Evolutionary conservation across 1,140 invertebrate species (phyloP).

Genomic region (Olivierus martensii): DNA sequence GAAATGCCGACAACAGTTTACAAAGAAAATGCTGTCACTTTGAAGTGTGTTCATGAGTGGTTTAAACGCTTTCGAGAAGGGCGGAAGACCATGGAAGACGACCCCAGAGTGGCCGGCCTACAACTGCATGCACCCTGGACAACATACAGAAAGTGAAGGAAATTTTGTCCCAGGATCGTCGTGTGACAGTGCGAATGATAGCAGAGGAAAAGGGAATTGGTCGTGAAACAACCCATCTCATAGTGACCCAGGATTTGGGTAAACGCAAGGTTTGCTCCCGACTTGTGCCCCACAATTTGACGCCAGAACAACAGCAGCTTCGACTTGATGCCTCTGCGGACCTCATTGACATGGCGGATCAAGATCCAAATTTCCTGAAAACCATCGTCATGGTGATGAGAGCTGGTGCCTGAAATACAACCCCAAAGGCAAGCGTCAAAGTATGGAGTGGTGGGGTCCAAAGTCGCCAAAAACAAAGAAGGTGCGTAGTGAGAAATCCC

Average conservation of each 20-base stretch:
- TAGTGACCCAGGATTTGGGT: no score
- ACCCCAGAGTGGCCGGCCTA: background rate
- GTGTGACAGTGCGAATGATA: conserved; percentile 2
- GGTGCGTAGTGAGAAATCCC: no score
- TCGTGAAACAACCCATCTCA: background rate
- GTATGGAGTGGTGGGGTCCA: background rate
- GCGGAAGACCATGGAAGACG: no score
- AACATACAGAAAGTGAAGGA: background rate
- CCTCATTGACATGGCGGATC: no score
- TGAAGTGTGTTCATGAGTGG: no score
- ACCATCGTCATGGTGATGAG: background rate
- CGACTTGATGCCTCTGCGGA: background rate
- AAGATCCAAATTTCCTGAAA: no score
- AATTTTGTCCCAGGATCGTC: background rate
- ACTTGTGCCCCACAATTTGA: background rate
- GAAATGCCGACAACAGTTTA: no score
- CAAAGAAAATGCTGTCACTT: no score
- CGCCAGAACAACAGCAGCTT: conserved; percentile 1
- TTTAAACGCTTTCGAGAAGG: background rate
- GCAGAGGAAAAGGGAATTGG: background rate
- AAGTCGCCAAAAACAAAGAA: background rate
- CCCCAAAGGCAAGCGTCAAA: background rate
- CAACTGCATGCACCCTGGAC: no score
- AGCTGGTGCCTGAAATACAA: conserved; percentile 2
- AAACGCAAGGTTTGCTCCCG: no score